Evolutionary conservation across 2,888 invertebrate genomes (phyloP), one percentile per base, ranked within the genome.

Genomic region (Ecliptopera silaceata): DNA sequence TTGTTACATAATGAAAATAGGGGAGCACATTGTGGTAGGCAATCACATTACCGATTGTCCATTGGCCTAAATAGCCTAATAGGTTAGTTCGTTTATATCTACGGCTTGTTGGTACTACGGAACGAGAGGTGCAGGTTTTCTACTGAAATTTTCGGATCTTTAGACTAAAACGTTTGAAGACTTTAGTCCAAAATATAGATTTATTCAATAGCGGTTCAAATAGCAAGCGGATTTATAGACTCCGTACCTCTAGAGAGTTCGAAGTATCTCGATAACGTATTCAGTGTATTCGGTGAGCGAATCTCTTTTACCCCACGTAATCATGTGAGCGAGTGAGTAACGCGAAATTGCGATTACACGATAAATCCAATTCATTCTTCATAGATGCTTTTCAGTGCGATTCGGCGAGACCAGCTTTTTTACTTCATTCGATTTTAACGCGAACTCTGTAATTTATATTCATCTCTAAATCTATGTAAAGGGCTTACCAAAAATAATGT

Each of bases 351-450:
- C 72, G 77, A 84, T 83, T 80, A 83, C 77, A 77, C 71, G 79
- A 81, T 81, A 83, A 84, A 86, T 84, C 74, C 79, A 82, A 85
- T 84, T 81, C 74, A 75, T 77, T 74, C 70, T 66, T 72, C 71
- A 70, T 71, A 72, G 74, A 70, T 73, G 72, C 69, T 74, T 72
- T 72, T 75, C 53, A 53, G 18, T 42, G 34, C 26, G 34, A 22
- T 70, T 72, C 72, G 72, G 66, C 70, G 62, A 65, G 54, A 71
- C 68, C 63, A 64, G 64, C 65, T 75, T 75, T 72, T 73, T 68
- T 67, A 70, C 70, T 73, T 64, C 69, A 72, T 68, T 70, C 71
- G 64, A 77, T 80, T 77, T 69, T 59, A n/a, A 26, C 10, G 36
- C 20, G 22, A 11, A 11, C 22, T 1, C 17, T 41, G 1, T 22